A percentile compares a stretch with the other conserved stretches of the same genome.
Evolutionary conservation across 2,888 invertebrate species (phyloP).

Genomic region (Coelinius sp.): DNA sequence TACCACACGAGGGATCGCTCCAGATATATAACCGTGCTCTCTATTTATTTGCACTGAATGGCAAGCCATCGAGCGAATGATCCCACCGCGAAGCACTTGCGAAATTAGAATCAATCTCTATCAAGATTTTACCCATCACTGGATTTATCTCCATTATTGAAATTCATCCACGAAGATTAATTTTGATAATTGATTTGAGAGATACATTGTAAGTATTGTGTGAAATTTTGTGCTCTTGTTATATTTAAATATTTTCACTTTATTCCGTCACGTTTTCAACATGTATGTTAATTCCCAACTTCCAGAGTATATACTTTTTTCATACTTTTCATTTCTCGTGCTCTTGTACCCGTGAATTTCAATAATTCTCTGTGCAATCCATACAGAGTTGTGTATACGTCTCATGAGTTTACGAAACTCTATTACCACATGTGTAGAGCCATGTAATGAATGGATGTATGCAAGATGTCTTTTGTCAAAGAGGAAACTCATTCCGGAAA

Average conservation of each 20-base stretch:
- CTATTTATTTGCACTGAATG: background rate
- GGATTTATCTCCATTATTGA: background rate
- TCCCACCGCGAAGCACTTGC: background rate
- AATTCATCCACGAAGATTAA: background rate
- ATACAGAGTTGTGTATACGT: background rate
- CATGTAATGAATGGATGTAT: slow-evolving; percentile 10
- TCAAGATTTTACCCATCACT: background rate
- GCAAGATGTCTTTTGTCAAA: slow-evolving; percentile 11
- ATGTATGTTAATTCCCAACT: background rate
- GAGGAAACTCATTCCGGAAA: slow-evolving; percentile 2
- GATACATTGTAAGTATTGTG: background rate
- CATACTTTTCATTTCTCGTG: background rate
- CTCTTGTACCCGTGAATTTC: background rate
- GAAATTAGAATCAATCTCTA: background rate
- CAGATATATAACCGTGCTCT: background rate
- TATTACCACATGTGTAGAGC: slow-evolving; percentile 6
- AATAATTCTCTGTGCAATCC: background rate
- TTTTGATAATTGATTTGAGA: background rate
- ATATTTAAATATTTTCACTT: background rate
- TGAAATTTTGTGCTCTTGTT: background rate
- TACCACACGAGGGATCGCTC: background rate
- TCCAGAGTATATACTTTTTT: background rate
- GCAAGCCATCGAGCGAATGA: background rate
- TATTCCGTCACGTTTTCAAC: background rate
- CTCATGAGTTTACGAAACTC: slow-evolving; percentile 2